phyloP scores from a whole-genome alignment of 2,113 vertebrate genomes.

The Speoplatyrhinus poulsoni region DNA sequence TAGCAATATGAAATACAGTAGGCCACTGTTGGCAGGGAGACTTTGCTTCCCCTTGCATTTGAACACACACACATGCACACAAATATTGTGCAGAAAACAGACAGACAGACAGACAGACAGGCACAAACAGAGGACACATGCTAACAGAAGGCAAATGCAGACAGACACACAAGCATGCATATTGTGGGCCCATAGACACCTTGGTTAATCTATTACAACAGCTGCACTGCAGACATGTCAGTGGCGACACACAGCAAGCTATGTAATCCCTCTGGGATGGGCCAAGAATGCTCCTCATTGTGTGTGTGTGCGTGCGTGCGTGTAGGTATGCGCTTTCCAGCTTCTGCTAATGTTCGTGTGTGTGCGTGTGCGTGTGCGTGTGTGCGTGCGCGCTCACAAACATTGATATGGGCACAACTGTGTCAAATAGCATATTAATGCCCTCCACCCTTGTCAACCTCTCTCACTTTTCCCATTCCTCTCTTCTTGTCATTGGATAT shows the following conservation, averaged over 20 bases:
- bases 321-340: constrained; percentile 28
- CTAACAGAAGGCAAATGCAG: background rate
- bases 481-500: constrained; percentile 9
- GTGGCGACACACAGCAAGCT: constrained; percentile 62
- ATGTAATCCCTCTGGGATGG: constrained; percentile 60
- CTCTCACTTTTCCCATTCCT: constrained; percentile 3
- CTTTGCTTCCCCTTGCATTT: constrained; percentile 22
- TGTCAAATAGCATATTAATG: constrained; percentile 24
- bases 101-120: background rate
- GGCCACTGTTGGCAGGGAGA: constrained; percentile 31
- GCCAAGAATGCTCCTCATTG: constrained; percentile 52
- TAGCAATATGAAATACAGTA: constrained; percentile 34
- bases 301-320: constrained; percentile 41
- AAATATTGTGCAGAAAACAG: background rate
- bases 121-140: background rate
- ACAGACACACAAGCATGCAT: background rate
- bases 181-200: background rate
- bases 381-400: constrained; percentile 51
- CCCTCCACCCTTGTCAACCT: constrained; percentile 48
- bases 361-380: constrained; percentile 43
- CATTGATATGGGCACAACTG: constrained; percentile 21
- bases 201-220: constrained; percentile 52
- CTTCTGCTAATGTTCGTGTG: constrained; percentile 51
- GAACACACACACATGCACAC: background rate
- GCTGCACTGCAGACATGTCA: constrained; percentile 67